Evolutionary conservation across 2,888 invertebrate species (phyloP).

Genomic region (Philopedon plagiatum): DNA sequence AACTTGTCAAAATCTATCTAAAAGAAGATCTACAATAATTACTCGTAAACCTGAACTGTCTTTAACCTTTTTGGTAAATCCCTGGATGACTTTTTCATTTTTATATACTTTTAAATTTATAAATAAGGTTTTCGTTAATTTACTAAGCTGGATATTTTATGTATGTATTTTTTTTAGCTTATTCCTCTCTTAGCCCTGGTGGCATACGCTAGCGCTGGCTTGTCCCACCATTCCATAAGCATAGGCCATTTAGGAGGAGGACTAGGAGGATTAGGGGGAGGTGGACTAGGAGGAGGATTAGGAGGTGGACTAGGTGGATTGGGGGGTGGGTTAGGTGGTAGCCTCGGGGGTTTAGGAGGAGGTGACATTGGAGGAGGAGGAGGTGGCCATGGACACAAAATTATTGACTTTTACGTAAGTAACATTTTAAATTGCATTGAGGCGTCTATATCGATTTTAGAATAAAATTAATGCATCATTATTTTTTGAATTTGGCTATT

Average conservation of each 20-base stretch:
- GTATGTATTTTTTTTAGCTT: constrained; percentile 7
- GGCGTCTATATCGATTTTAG: too few species aligned
- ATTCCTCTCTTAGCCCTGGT: constrained; percentile 25
- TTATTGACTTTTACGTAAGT: constrained; percentile 42
- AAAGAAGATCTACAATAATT: too few species aligned
- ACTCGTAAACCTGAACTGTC: too few species aligned
- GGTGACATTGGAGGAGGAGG: constrained; percentile 27
- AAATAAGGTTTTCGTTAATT: too few species aligned
- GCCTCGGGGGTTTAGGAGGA: constrained; percentile 32
- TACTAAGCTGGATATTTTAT: too few species aligned
- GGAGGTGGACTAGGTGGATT: constrained; percentile 28
- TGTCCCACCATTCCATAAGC: constrained; percentile 28
- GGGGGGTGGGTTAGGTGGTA: constrained; percentile 24
- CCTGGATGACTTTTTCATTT: too few species aligned
- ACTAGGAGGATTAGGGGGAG: constrained; percentile 7
- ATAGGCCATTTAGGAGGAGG: constrained; percentile 31
- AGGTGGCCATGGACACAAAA: constrained; percentile 19
- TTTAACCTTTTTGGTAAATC: too few species aligned
- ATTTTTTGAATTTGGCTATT: too few species aligned
- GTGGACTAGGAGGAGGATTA: not conserved
- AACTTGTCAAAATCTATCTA: too few species aligned
- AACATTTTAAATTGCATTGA: too few species aligned
- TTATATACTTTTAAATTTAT: too few species aligned
- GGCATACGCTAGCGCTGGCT: constrained; percentile 23
- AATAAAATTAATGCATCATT: too few species aligned